Evolutionary conservation across 2,888 invertebrate genomes (phyloP).

Genomic region (Pollenia labialis): DNA sequence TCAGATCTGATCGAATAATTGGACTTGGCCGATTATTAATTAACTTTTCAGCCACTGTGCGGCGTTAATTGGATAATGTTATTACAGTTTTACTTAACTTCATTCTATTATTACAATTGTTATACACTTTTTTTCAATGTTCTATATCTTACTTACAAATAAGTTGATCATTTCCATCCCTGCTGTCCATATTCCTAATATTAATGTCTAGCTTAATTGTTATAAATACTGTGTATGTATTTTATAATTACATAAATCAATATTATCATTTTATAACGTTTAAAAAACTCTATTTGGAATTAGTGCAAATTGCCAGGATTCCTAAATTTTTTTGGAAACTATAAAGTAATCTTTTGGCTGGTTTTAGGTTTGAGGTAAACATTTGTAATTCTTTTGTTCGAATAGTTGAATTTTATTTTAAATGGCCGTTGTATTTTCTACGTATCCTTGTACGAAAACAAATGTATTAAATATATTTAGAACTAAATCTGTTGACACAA

Average conservation of each 20-base stretch:
- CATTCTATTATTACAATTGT: no score
- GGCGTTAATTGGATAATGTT: no score
- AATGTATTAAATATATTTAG: conserved; percentile 23
- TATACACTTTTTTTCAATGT: no score
- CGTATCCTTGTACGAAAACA: conserved; percentile 29
- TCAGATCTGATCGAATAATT: no score
- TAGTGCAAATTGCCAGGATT: no score
- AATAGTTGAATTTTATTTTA: conserved; percentile 41
- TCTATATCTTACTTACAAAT: no score
- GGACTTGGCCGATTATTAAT: no score
- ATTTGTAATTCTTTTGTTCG: background rate
- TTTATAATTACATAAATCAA: no score
- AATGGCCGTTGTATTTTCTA: conserved; percentile 50
- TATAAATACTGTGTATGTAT: background rate
- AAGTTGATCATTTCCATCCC: no score
- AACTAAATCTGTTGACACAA: conserved; percentile 61
- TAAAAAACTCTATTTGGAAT: conserved; percentile 8
- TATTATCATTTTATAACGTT: background rate
- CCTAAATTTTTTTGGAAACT: conserved; percentile 3
- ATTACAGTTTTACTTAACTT: no score
- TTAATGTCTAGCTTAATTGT: background rate
- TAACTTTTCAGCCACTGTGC: no score
- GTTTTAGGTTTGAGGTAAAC: background rate
- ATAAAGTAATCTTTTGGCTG: conserved; percentile 4
- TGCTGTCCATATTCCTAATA: no score